These are phyloP conservation scores for Rhinella marina DNA, from an alignment of 2,797 vertebrate species.

Conservation along the genomic window DNA sequence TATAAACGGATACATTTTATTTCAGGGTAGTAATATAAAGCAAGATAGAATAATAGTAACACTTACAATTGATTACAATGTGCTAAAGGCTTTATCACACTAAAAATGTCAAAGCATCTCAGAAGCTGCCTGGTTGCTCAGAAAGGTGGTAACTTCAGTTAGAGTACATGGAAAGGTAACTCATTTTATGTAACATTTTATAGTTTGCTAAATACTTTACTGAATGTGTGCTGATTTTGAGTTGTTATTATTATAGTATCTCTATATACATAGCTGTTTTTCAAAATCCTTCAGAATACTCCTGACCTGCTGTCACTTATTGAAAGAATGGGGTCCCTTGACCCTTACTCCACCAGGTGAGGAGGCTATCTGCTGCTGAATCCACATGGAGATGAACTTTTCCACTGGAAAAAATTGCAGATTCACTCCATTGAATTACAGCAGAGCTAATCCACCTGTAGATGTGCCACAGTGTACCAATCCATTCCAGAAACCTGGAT, in stretches of 20 bases:
- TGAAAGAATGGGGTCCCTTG: too few species aligned
- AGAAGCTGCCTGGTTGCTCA: not conserved
- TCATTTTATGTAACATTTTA: too few species aligned
- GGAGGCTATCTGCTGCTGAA: not conserved
- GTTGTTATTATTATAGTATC: not conserved
- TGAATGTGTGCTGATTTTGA: not conserved
- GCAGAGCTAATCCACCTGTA: not conserved
- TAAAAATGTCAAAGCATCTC: not conserved
- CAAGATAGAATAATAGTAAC: not conserved
- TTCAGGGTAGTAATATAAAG: not conserved
- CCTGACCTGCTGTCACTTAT: not conserved
- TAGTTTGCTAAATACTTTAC: not conserved
- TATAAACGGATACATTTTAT: not conserved
- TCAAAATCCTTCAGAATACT: not conserved
- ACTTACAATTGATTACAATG: not conserved
- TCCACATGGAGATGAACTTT: not conserved
- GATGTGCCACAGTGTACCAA: not conserved
- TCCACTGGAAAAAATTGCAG: not conserved
- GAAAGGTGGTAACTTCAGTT: not conserved
- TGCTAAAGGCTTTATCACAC: not conserved
- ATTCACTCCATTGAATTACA: not conserved
- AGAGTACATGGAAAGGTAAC: not conserved
- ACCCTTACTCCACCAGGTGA: not conserved
- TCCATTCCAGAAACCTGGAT: not conserved
- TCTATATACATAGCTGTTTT: not conserved